Conservation (phyloP, 1,140 invertebrate species). For the Chionoecetes opilio region DNA sequence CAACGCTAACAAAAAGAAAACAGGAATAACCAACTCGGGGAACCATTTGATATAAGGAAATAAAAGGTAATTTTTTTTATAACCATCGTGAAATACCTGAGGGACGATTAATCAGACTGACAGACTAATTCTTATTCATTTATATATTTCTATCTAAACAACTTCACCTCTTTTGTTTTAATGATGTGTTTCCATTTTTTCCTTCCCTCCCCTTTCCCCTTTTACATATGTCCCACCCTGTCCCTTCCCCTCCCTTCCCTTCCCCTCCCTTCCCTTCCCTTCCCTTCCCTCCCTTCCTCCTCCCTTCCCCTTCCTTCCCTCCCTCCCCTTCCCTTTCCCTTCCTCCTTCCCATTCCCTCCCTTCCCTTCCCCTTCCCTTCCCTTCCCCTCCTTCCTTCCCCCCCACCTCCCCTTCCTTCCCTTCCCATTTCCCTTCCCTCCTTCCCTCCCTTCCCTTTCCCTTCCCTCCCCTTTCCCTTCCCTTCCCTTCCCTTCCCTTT, state of each 20-base stretch:
- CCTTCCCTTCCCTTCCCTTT: neutral
- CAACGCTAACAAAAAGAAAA: too few relatives aligned
- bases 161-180: too few relatives aligned
- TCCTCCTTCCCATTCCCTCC: neutral
- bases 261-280: neutral
- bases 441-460: neutral
- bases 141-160: too few relatives aligned
- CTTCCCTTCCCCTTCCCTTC: neutral
- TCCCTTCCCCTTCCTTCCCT: neutral
- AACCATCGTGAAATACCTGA: too few relatives aligned
- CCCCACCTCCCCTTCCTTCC: neutral
- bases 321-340: neutral
- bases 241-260: neutral
- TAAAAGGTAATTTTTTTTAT: too few relatives aligned
- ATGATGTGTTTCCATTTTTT: neutral
- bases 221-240: neutral
- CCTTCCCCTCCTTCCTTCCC: neutral
- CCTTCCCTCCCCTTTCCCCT: neutral
- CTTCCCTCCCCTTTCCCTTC: neutral
- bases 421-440: neutral
- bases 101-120: too few relatives aligned
- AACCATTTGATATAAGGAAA: too few relatives aligned
- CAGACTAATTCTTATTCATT: too few relatives aligned
- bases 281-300: neutral
- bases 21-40: too few relatives aligned